Evolutionary conservation across 2,797 vertebrate genomes (phyloP).

Genomic region (Lagocephalus sceleratus): DNA sequence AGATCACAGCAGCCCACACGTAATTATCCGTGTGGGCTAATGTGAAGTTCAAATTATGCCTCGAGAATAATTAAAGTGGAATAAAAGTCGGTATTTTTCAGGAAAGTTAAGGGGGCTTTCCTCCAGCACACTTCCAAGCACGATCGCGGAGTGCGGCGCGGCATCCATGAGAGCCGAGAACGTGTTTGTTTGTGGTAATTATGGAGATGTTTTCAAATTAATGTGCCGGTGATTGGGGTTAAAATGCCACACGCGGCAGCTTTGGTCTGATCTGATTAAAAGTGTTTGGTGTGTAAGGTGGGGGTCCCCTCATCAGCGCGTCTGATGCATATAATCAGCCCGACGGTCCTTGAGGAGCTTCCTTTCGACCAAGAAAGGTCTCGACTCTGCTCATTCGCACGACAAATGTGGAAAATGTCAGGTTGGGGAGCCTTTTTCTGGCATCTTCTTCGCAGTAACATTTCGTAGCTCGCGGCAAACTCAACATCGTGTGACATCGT

Average conservation of each 20-base stretch:
- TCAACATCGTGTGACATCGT: no score
- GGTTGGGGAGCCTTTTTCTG: no score
- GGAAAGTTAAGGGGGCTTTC: conserved; percentile 9
- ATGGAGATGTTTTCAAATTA: conserved; percentile 45
- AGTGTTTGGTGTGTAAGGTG: conserved; percentile 13
- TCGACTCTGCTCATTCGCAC: no score
- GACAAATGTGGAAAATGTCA: no score
- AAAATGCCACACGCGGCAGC: conserved; percentile 30
- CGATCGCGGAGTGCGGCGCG: conserved; percentile 3
- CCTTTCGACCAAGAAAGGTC: no score
- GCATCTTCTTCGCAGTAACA: no score
- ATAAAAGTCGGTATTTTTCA: conserved; percentile 12
- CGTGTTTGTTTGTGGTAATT: conserved; percentile 55
- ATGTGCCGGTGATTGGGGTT: conserved; percentile 49
- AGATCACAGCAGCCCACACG: conserved; percentile 4
- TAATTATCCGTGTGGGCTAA: conserved; percentile 11
- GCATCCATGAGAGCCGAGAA: conserved; percentile 7
- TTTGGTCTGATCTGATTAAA: conserved; percentile 47
- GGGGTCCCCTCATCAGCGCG: conserved; percentile 11
- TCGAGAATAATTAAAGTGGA: conserved; percentile 7
- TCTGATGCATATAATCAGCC: conserved; percentile 32
- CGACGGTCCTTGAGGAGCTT: conserved; percentile 18
- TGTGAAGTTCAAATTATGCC: conserved; percentile 18
- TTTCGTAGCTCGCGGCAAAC: no score
- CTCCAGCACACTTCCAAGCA: conserved; percentile 7